Base-by-base conservation (phyloP, 2,797 vertebrate species). In the Hoplostethus mediterraneus region DNA sequence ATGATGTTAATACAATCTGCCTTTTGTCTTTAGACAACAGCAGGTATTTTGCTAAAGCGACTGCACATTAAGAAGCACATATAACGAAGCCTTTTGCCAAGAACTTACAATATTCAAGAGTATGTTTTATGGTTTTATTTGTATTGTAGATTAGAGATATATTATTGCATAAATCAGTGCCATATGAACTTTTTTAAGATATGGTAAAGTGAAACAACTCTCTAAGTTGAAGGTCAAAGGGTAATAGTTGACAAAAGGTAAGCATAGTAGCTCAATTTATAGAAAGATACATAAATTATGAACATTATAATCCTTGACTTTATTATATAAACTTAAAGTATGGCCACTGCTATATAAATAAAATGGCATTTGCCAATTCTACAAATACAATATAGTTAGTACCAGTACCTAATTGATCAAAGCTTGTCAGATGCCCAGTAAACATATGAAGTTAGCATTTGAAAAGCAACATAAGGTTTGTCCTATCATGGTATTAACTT, bases 21-120 rank as follows among this genome's bases (percentile, higher is more conserved):
- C 85, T 86, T 89, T 83, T 87, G 58, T 77, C 66, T 73, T 33
- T 59, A 54, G 66, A 80, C 44, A 40, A 76, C 64, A 55, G 81
- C 73, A 83, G 74, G 17, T 77, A 77, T 84, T 90, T 91, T 87
- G 81, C 85, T 89, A 74, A 80, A 78, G 58, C 30, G 47, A 83
- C 84, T 80, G 84, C 88, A 93, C 86, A 91, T 85, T 82, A 79
- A 87, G 82, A 94, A 94, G 92, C 93, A 94, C 91, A 94, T 55
- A 25, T 68, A 71, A 78, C 75, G 61, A 80, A 87, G 87, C 86
- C 79, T 87, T 88, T 88, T 84, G 82, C 86, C 87, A 90, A 92
- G 83, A 90, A 92, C 62, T 70, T 87, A 75, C 80, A 89, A 84
- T 84, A 78, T 17, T 75, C 51, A 83, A 74, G 67, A 82, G 63